Conservation (phyloP, 1,140 invertebrate genomes). For the Hycleus phaleratus region DNA sequence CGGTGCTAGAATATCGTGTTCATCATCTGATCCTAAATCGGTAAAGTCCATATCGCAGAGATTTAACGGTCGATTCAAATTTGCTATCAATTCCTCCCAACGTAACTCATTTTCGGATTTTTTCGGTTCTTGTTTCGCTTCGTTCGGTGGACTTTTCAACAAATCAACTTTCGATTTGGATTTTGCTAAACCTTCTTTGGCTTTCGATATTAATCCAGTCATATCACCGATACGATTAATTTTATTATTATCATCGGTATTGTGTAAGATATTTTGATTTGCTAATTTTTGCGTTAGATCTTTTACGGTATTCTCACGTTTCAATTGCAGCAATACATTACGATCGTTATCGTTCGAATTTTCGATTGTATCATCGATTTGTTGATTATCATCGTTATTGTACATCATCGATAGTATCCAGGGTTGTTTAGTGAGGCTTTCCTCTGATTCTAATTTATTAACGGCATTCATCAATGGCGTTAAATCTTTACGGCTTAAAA, state of each 20-base stretch:
- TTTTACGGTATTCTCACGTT: constrained; percentile 73
- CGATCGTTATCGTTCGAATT: constrained; percentile 52
- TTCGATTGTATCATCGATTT: constrained; percentile 44
- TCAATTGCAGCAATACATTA: constrained; percentile 53
- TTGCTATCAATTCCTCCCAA: constrained; percentile 86
- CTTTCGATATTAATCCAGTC: constrained; percentile 84
- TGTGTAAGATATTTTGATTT: constrained; percentile 55
- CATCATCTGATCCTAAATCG: constrained; percentile 77
- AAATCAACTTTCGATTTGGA: constrained; percentile 70
- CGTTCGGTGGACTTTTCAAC: constrained; percentile 57
- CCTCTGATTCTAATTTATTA: constrained; percentile 51
- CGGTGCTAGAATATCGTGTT: constrained; percentile 56
- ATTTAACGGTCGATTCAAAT: constrained; percentile 72
- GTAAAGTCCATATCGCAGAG: constrained; percentile 96
- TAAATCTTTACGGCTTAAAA: constrained; percentile 48
- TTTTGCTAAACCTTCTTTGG: constrained; percentile 83
- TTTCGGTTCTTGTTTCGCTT: constrained; percentile 62
- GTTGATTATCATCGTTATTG: constrained; percentile 44
- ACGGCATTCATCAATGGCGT: constrained; percentile 50
- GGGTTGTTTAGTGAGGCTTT: constrained; percentile 48
- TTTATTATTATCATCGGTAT: constrained; percentile 46
- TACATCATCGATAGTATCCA: constrained; percentile 48
- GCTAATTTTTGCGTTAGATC: constrained; percentile 79
- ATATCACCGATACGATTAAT: constrained; percentile 65
- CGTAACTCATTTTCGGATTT: constrained; percentile 90